phyloP scores from a whole-genome alignment of 2,113 vertebrate species.

The Tyrannus savana region DNA sequence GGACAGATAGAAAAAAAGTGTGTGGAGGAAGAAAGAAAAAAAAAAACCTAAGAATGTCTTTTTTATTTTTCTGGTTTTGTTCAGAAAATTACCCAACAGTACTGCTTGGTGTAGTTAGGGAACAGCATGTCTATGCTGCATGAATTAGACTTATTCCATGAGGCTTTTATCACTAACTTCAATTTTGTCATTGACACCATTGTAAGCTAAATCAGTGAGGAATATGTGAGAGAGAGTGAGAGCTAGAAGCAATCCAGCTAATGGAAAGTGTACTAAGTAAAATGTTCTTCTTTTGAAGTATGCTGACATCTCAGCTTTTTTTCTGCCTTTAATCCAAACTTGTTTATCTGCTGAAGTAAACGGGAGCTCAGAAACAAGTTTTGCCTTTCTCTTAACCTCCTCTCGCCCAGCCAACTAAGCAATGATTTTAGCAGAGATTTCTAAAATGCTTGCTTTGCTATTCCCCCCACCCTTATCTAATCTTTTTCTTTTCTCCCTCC shows the following conservation, averaged over 20 bases:
- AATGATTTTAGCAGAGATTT: constrained; percentile 50
- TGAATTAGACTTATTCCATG: constrained; percentile 23
- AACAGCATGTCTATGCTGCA: not conserved
- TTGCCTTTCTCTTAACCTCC: constrained; percentile 55
- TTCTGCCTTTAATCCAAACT: constrained; percentile 19
- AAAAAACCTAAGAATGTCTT: not conserved
- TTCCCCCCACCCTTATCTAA: not conserved
- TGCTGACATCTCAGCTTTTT: constrained; percentile 54
- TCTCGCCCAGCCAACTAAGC: constrained; percentile 17
- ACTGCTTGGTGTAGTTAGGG: not conserved
- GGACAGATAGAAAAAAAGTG: not conserved
- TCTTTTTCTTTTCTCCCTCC: not conserved
- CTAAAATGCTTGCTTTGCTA: not conserved
- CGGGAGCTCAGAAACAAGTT: constrained; percentile 31
- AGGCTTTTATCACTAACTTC: constrained; percentile 49
- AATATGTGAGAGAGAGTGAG: not conserved
- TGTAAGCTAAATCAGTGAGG: constrained; percentile 19
- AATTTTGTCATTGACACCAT: constrained; percentile 38
- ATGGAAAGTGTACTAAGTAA: constrained; percentile 51
- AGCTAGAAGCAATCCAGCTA: constrained; percentile 49
- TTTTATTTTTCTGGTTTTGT: constrained; percentile 3
- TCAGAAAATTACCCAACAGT: not conserved
- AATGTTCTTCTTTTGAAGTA: constrained; percentile 57
- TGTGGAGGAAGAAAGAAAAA: not conserved
- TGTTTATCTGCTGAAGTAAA: constrained; percentile 69